Base-by-base conservation (phyloP, 2,888 invertebrate species). In the Nomada ruficornis region DNA sequence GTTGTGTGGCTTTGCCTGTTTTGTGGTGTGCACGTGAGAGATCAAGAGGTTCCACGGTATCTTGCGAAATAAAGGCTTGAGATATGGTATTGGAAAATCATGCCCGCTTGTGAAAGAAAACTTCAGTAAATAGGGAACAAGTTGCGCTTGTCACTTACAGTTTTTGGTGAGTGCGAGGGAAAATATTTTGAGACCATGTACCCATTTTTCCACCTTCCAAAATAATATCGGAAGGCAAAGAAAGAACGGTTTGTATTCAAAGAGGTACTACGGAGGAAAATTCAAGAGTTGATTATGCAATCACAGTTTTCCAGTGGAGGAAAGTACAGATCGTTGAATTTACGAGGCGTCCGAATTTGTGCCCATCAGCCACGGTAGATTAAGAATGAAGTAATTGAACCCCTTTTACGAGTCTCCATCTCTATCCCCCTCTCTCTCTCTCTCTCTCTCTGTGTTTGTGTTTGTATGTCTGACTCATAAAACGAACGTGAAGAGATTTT, bases 331-430 rank as follows among this genome's bases (percentile, higher is more conserved):
- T 54, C 5, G 36, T 7, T 44, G 57, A 57, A 77, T 79, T 70
- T 63, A 75, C 52, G 67, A 77, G 72, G 5, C 60, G 44, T 23
- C 42, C 52, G 26, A 26, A 52, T 47, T 29, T 18, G 18, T 59
- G 54, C 13, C 70, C 62, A 70, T 79, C 70, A 73, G 55, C 42
- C 54, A 55, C 64, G 60, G 36, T 65, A 74, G 79, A 82, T 82
- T 82, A 82, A 55, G 57, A 64, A 73, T 63, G 78, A 79, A 72
- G 69, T 69, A 81, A 73, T 73, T 73, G 64, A 73, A 70, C 69
- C n/a, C 20, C 13, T 69, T 80, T 80, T 80, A 68, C 72, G 64
- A 54, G 26, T 15, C 2, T 23, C 42, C n/a, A 18, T 64, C 52
- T 44, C 55, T 50, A 20, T 36, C 18, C 42, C 26, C 15, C 44